Conservation (phyloP, 2,797 vertebrate genomes). For the Gambelia wislizenii region DNA sequence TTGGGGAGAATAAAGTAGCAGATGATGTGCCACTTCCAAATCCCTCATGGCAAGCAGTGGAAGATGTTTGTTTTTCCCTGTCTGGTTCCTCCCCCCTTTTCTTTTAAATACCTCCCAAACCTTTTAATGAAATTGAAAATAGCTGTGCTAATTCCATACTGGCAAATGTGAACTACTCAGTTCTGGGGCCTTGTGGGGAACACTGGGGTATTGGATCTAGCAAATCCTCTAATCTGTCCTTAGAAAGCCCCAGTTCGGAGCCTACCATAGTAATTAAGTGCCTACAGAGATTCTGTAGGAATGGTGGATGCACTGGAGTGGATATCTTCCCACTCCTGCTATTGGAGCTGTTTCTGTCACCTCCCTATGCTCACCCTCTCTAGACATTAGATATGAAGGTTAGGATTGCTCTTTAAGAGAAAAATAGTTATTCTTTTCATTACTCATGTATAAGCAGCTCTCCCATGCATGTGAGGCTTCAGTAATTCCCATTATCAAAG, state of each 20-base stretch:
- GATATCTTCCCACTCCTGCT: background rate
- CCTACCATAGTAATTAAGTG: background rate
- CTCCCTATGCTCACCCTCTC: background rate
- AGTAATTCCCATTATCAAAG: background rate
- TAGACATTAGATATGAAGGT: background rate
- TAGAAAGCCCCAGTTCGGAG: background rate
- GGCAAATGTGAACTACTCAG: too few species aligned
- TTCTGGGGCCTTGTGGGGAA: too few species aligned
- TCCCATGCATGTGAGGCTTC: background rate
- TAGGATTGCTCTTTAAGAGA: background rate
- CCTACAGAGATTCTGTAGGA: background rate
- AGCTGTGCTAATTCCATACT: background rate
- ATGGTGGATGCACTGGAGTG: background rate
- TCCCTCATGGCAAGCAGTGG: background rate
- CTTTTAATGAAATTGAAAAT: background rate
- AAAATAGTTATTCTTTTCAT: background rate
- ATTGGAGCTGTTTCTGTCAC: too few species aligned
- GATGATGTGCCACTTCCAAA: background rate
- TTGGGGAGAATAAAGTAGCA: background rate
- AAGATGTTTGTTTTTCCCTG: background rate
- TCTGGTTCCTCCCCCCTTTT: too few species aligned
- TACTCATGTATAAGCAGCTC: background rate
- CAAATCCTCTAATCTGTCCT: background rate
- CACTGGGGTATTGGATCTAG: too few species aligned
- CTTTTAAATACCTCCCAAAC: background rate